Conservation (phyloP, 1,140 invertebrate species). For the Drosophila ogumai region DNA sequence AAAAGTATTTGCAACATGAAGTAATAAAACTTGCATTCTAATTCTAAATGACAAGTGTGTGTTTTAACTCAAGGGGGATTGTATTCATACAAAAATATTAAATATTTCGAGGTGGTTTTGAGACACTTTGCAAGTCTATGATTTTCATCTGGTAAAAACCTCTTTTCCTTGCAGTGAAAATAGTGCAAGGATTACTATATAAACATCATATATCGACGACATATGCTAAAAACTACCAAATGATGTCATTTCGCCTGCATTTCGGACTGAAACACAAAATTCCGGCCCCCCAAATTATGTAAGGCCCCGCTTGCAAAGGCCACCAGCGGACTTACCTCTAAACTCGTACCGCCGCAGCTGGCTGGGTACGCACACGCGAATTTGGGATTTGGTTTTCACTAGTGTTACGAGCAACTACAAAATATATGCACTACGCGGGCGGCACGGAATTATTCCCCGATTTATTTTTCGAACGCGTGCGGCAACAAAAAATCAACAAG, state of each 20-base stretch:
- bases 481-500: slow-evolving; percentile 56
- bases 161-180: neutral
- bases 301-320: slow-evolving; percentile 22
- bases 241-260: slow-evolving; percentile 67
- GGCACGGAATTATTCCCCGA: slow-evolving; percentile 37
- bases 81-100: neutral
- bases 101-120: neutral
- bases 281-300: slow-evolving; percentile 57
- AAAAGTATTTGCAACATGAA: slow-evolving; percentile 53
- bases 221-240: slow-evolving; percentile 30
- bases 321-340: slow-evolving; percentile 42
- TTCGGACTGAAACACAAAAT: slow-evolving; percentile 41
- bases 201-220: neutral
- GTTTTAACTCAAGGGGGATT: neutral
- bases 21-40: slow-evolving; percentile 56
- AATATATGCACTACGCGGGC: slow-evolving; percentile 46
- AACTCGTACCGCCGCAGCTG: slow-evolving; percentile 14
- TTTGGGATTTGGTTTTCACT: slow-evolving; percentile 24
- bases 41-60: slow-evolving; percentile 16
- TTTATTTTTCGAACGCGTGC: slow-evolving; percentile 55
- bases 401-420: slow-evolving; percentile 33
- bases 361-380: slow-evolving; percentile 35
- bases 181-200: neutral
- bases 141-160: neutral
- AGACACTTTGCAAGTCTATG: neutral